phyloP scores from a whole-genome alignment of 2,113 vertebrate genomes.

The Casuarius casuarius region DNA sequence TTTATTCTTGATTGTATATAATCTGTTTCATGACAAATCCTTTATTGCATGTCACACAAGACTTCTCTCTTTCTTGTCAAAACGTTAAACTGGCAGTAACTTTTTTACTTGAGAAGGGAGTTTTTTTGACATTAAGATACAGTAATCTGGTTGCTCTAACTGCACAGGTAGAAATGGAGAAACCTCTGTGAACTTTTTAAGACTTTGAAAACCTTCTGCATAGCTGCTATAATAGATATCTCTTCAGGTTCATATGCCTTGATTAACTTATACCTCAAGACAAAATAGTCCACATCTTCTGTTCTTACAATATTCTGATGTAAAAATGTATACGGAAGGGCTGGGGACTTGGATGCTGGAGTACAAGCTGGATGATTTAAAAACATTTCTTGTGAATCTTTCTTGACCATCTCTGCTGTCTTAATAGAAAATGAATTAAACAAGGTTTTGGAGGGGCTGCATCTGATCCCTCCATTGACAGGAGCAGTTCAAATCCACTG shows the following conservation, averaged over 20 bases:
- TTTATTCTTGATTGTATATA: conserved; percentile 29
- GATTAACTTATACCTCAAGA: neutral
- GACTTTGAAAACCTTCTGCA: neutral
- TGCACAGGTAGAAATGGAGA: neutral
- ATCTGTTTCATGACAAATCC: conserved; percentile 47
- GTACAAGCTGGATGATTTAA: neutral
- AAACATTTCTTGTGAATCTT: neutral
- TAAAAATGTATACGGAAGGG: neutral
- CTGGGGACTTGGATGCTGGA: neutral
- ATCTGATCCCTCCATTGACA: neutral
- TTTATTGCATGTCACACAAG: neutral
- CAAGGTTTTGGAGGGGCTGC: neutral
- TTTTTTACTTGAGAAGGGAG: neutral
- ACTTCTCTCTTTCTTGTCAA: conserved; percentile 26
- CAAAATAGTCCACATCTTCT: neutral
- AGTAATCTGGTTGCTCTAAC: neutral
- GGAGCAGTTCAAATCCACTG: neutral
- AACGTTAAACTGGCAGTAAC: neutral
- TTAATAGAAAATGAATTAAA: neutral
- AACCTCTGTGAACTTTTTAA: neutral
- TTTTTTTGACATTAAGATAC: neutral
- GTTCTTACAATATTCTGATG: neutral
- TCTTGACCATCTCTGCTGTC: neutral
- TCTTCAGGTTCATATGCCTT: neutral
- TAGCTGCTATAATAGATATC: neutral